Base-by-base conservation (phyloP, 1,140 invertebrate species). In the Pinna nobilis region DNA sequence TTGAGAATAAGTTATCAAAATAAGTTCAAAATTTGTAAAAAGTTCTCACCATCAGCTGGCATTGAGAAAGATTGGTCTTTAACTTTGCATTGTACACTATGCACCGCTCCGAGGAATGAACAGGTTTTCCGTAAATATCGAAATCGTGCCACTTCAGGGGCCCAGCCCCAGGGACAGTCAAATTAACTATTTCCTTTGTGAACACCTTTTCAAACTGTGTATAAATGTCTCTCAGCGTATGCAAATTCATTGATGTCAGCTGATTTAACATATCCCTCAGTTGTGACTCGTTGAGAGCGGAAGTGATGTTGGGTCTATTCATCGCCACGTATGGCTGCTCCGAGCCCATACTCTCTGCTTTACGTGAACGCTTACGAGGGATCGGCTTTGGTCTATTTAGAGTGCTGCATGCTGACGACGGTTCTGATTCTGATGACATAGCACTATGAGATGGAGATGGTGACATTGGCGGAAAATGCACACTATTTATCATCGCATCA, bases 251-350 rank as follows among this genome's bases (percentile, higher is more conserved):
- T 3, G 73, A 74, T 1, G 85, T 86, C 47, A 86, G 55, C 28
- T 82, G 78, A 30, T 76, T 77, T 53, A 82, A 76, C 33, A 82
- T 79, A n/a, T 86, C 85, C 11, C 80, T 71, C 9, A 85, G 69
- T 30, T 83, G 80, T 11, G 78, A 79, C 49, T 85, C 82, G 15
- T 82, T 81, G 6, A 85, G 50, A 3, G 74, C 76, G 2, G 82
- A 80, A 6, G 83, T 78, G 7, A 79, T 72, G 53, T 81, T 83
- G 5, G 84, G 82, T 44, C 83, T 64, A 53, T 87, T 86, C 85
- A 87, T 87, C 1, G 85, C 83, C 15, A 87, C 79, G 60, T 87
- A 87, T 3, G 72, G 72, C 63, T 87, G 85, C 50, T 87, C 85
- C 35, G 78, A 81, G 0, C 71, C 76, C 37, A 73, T 68, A 47